phyloP scores from a whole-genome alignment of 2,888 invertebrate species.

The Oscheius myriophilus region DNA sequence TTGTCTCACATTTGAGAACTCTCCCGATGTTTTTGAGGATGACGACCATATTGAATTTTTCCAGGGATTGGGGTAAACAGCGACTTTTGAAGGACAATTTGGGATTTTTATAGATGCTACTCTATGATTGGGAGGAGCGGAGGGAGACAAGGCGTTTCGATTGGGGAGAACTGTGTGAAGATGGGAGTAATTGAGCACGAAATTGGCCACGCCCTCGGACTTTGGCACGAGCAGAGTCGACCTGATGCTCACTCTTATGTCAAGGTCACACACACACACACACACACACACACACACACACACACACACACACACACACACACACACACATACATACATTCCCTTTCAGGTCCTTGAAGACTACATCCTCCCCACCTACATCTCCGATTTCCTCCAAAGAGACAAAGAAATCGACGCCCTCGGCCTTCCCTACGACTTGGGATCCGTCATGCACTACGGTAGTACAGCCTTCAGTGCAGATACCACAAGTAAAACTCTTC shows the following conservation, averaged over 20 bases:
- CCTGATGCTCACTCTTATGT: constrained; percentile 63
- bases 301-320: no score
- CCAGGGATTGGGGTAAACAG: constrained; percentile 64
- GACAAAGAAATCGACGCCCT: constrained; percentile 38
- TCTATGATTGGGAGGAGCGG: constrained; percentile 70
- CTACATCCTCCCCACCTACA: constrained; percentile 64
- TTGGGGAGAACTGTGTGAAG: constrained; percentile 68
- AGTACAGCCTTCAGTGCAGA: constrained; percentile 68
- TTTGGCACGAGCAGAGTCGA: constrained; percentile 70
- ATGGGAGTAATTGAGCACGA: constrained; percentile 69
- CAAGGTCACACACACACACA: no score
- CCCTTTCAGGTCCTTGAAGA: constrained; percentile 50
- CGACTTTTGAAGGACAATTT: background rate
- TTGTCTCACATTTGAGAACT: constrained; percentile 63
- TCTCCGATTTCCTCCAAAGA: constrained; percentile 65
- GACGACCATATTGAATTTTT: constrained; percentile 69
- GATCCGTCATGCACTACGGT: constrained; percentile 69
- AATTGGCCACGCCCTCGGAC: constrained; percentile 66
- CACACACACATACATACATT: no score
- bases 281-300: no score
- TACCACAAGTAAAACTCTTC: constrained; percentile 62
- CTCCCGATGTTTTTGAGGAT: constrained; percentile 43
- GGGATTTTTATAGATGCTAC: constrained; percentile 59
- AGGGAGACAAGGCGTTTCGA: constrained; percentile 69
- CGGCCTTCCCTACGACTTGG: constrained; percentile 53